Evolutionary conservation across 2,113 vertebrate genomes (phyloP).

Genomic region (Festucalex cinctus): DNA sequence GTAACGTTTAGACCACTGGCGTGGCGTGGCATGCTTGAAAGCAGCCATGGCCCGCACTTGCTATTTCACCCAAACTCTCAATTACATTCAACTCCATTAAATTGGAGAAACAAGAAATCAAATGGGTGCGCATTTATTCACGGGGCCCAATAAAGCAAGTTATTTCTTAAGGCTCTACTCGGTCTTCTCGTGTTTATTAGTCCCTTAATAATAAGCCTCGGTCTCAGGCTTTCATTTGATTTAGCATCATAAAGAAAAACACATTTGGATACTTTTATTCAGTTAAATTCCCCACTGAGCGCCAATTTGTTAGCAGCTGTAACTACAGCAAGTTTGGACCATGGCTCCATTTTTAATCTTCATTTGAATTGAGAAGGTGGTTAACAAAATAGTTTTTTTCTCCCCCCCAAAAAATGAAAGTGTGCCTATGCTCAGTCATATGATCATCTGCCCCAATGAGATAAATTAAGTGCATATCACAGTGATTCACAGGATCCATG

Average conservation of each 20-base stretch:
- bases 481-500: constrained; percentile 47
- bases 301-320: background rate
- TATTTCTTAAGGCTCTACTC: constrained; percentile 8
- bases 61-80: constrained; percentile 15
- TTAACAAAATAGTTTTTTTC: background rate
- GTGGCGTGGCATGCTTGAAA: constrained; percentile 1
- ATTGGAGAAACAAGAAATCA: background rate
- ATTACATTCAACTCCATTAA: constrained; percentile 12
- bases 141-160: background rate
- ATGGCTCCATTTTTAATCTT: too few relatives aligned
- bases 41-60: background rate
- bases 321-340: background rate
- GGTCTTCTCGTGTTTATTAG: constrained; percentile 5
- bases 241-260: background rate
- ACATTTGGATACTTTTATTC: background rate
- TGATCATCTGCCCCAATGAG: constrained; percentile 58
- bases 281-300: background rate
- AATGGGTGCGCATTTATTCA: constrained; percentile 9
- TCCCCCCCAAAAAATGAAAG: background rate
- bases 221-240: background rate
- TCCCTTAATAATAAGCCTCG: constrained; percentile 1
- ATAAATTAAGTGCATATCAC: constrained; percentile 61
- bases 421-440: constrained; percentile 15
- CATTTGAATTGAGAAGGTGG: background rate
- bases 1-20: constrained; percentile 17